Percentiles rank a stretch among this genome's conserved stretches.
phyloP scores from a whole-genome alignment of 2,888 invertebrate species.

The Polyommatus icarus region DNA sequence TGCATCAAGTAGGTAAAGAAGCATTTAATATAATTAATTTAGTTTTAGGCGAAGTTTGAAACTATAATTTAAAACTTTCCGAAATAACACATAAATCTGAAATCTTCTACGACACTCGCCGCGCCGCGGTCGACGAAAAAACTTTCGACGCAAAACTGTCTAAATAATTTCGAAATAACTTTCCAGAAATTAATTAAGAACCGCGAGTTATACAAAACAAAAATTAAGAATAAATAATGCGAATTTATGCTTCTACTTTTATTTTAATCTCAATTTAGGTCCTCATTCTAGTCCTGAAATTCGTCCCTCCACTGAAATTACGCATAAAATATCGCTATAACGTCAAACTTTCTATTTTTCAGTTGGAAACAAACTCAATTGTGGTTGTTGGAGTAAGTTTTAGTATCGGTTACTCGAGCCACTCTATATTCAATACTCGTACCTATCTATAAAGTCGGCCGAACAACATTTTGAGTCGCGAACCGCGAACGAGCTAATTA shows the following conservation, averaged over 20 bases:
- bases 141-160: conserved; percentile 18
- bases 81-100: conserved; percentile 29
- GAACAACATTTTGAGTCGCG: conserved; percentile 6
- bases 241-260: neutral
- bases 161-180: conserved; percentile 25
- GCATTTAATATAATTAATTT: conserved; percentile 10
- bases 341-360: neutral
- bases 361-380: neutral
- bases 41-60: conserved; percentile 14
- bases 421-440: neutral
- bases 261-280: neutral
- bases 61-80: conserved; percentile 29
- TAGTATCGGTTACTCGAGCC: neutral
- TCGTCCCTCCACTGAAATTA: neutral
- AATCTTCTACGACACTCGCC: conserved; percentile 19
- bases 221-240: conserved; percentile 2
- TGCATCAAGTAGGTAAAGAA: neutral
- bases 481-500: conserved; percentile 7
- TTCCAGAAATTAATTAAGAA: conserved; percentile 23
- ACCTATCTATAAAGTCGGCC: neutral
- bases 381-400: neutral
- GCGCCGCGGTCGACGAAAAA: conserved; percentile 20
- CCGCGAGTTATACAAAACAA: neutral
- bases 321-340: neutral
- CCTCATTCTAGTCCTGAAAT: neutral